Evolutionary conservation across 2,113 vertebrate species (phyloP), one percentile per base, ranked within the genome.

Genomic region (Synodontis membranacea): DNA sequence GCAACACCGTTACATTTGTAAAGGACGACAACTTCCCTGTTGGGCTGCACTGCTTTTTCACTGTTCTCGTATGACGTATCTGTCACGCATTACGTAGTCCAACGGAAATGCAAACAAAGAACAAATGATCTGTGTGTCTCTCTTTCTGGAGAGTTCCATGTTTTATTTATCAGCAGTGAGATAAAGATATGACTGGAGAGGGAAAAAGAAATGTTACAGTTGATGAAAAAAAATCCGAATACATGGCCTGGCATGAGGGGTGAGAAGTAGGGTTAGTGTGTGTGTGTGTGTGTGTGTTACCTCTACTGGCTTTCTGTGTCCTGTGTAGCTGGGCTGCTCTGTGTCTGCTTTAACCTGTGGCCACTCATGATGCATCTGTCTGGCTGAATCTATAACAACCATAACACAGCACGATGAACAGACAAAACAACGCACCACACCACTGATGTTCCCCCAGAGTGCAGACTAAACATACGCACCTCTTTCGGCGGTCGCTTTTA

Each of bases 331-430:
- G 58, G 86, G n/a, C 11, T 91, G 86, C 1, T 92, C 84, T 25
- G 90, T 72, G 52, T 94, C 92, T 70, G 91, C 91, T 91, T 91
- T 93, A 1, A 88, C 92, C 23, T 91, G 94, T 37, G 94, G 94
- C 94, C 94, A 94, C 84, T 94, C 93, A 1, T 94, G 92, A 85
- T 93, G 89, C 78, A 90, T 89, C 28, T 31, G 90, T 88, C 78
- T 90, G 0, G 82, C 68, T 56, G 81, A 82, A 74, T 91, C 93
- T 93, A 80, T n/a, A 70, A 64, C 28, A 2, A 31, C 31, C 37
- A 72, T 2, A 48, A 50, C 42, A 87, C 39, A 52, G 17, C 17
- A 34, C 0, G 11, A 37, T 80, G 17, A 75, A 28, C 72, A 28
- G 25, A 83, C 1, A 64, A 83, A 75, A 82, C 79, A 88, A 64